These are phyloP conservation scores for Coregonus suidteri DNA, from an alignment of 2,797 vertebrate genomes.

Conservation along the genomic window DNA sequence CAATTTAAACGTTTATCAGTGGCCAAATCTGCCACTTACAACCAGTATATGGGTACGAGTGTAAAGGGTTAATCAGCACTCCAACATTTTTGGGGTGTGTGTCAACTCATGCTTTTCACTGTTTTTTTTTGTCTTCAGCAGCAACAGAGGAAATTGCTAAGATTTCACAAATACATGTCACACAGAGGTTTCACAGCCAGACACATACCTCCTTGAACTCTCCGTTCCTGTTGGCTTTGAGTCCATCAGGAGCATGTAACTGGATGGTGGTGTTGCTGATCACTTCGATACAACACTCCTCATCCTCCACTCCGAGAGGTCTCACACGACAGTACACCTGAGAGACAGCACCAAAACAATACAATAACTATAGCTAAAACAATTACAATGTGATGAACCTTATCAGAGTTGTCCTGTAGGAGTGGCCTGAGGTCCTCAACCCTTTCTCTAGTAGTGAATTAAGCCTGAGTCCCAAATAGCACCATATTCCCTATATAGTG, in stretches of 20 bases:
- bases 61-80: too few species aligned
- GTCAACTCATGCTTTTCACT: too few species aligned
- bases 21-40: too few species aligned
- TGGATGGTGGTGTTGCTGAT: conserved; percentile 87
- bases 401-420: background rate
- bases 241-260: conserved; percentile 90
- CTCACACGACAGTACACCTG: conserved; percentile 94
- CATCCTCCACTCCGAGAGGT: conserved; percentile 78
- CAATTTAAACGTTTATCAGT: too few species aligned
- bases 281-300: conserved; percentile 91
- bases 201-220: conserved; percentile 90
- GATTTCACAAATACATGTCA: background rate
- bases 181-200: background rate
- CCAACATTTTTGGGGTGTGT: too few species aligned
- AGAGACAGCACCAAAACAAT: background rate
- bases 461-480: too few species aligned
- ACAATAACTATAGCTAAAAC: background rate
- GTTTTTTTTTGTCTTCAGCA: too few species aligned
- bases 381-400: background rate
- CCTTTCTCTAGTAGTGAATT: too few species aligned
- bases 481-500: too few species aligned
- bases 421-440: background rate
- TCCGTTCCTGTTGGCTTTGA: conserved; percentile 85
- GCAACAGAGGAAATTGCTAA: too few species aligned
- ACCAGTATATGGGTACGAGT: too few species aligned